Percentiles rank a stretch among this genome's conserved stretches.
These are phyloP conservation scores for Blomia tropicalis DNA, from an alignment of 2,888 invertebrate species.

Conservation along the genomic window DNA sequence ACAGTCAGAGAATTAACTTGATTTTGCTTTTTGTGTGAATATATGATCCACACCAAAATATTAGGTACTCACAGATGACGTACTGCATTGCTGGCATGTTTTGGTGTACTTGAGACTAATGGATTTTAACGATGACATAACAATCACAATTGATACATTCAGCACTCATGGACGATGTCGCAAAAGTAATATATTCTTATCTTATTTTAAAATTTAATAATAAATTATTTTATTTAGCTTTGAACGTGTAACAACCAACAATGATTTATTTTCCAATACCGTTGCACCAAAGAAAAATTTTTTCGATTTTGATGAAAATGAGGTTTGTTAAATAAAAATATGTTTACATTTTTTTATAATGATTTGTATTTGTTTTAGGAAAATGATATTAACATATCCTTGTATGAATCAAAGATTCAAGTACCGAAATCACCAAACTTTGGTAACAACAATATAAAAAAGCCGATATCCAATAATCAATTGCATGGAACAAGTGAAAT, in stretches of 20 bases:
- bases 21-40: no score
- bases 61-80: no score
- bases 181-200: neutral
- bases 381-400: neutral
- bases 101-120: no score
- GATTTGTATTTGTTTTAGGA: neutral
- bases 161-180: neutral
- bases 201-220: neutral
- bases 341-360: neutral
- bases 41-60: no score
- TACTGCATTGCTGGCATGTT: no score
- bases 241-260: neutral
- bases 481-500: neutral
- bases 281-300: neutral
- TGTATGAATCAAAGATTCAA: neutral
- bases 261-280: neutral
- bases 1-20: no score
- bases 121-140: no score
- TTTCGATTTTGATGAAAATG: slow-evolving; percentile 4
- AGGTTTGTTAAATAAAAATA: neutral
- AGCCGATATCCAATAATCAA: neutral
- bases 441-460: neutral
- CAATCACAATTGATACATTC: no score
- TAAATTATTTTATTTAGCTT: neutral
- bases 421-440: neutral